Percentiles rank a stretch among this genome's conserved stretches.
These are phyloP conservation scores for Schizothorax lantsangensis DNA, from an alignment of 2,797 vertebrate species.

Conservation along the genomic window DNA sequence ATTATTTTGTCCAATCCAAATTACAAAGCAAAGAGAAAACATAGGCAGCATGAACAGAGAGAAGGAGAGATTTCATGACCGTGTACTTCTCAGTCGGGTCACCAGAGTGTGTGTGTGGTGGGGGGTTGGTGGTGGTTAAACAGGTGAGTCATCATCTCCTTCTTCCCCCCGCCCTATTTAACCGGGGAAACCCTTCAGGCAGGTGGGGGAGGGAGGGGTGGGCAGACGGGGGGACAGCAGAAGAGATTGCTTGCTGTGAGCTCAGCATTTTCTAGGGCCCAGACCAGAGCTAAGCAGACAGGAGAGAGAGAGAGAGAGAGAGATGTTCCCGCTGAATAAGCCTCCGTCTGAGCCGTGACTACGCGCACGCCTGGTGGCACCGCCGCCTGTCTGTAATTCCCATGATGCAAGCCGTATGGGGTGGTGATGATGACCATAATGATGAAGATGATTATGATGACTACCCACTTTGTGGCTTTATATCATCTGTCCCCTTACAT, in stretches of 20 bases:
- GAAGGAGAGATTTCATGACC: background rate
- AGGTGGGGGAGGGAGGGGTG: constrained; percentile 29
- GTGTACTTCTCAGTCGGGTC: constrained; percentile 13
- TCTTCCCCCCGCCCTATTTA: constrained; percentile 31
- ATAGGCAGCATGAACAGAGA: constrained; percentile 17
- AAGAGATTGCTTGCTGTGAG: constrained; percentile 43
- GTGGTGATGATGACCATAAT: constrained; percentile 65
- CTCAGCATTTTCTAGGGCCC: constrained; percentile 59
- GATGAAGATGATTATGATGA: constrained; percentile 68
- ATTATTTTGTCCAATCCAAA: constrained; percentile 12
- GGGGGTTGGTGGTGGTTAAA: constrained; percentile 25
- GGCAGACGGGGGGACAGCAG: constrained; percentile 31
- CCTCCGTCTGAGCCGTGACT: constrained; percentile 56
- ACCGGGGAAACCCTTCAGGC: constrained; percentile 55
- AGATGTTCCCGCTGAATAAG: constrained; percentile 58
- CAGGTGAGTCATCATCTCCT: constrained; percentile 52
- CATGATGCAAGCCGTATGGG: constrained; percentile 68
- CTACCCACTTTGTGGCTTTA: constrained; percentile 59
- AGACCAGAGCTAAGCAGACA: constrained; percentile 50
- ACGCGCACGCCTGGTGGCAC: constrained; percentile 57
- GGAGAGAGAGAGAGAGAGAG: constrained; percentile 38
- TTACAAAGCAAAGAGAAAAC: constrained; percentile 19
- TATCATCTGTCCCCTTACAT: constrained; percentile 59
- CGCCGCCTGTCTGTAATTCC: constrained; percentile 57
- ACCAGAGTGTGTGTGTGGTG: background rate